Base-by-base conservation (phyloP, 2,888 invertebrate species). In the Trichogramma dendrolimi region DNA sequence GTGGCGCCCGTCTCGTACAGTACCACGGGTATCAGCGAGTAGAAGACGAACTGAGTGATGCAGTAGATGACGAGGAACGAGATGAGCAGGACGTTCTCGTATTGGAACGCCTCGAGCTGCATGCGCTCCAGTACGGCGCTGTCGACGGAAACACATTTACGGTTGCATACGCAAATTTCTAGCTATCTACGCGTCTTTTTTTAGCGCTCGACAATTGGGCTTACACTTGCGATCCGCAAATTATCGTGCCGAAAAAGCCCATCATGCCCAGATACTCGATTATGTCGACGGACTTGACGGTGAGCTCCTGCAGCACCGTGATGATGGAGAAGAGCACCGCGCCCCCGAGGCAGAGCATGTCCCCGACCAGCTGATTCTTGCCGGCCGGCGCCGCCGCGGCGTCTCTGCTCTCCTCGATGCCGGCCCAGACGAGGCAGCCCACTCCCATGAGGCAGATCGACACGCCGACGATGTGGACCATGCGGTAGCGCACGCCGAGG, bases 251-350 rank as follows among this genome's bases (percentile, higher is more conserved):
- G 67, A 92, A 90, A 41, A 92, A 80, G 14, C 93, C 93, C 14
- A 93, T 83, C 79, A 91, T 83, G 41, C 91, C 92, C 8, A 94
- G 82, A 75, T 91, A 94, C 77, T 93, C 92, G 50, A 90, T 84
- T 67, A 88, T 86, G 64, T 89, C 87, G 69, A 87, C 87, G 8
- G 85, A 87, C 75, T 89, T 88, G n/a, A 94, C 88, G 67, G 90
- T 86, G 79, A 89, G 86, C 78, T 94, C 94, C 82, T 93, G 89
- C 1, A 87, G 79, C 0, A 93, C 90, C 69, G 92, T 92, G 27
- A 90, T 88, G 51, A 90, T 82, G 2, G 91, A 92, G 73, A 90
- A 92, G 5, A 92, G 81, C 0, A 90, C 83, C 0, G 92, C 91
- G 4, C 91, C 92, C 6, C 85, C 86, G 6, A 92, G 81, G 72